Evolutionary conservation across 1,140 invertebrate genomes (phyloP).

Genomic region (Bombus waltoni): DNA sequence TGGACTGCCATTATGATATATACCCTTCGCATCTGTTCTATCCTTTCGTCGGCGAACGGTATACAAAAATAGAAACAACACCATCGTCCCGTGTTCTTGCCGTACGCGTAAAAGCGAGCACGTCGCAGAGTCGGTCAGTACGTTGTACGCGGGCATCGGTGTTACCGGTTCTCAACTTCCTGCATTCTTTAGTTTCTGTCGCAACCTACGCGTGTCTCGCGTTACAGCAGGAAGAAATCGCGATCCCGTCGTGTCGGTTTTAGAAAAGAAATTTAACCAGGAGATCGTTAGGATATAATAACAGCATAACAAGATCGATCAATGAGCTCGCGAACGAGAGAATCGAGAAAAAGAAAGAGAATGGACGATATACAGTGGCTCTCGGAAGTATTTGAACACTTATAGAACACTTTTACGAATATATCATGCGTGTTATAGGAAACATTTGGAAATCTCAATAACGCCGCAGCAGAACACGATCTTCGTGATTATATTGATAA

Average conservation of each 20-base stretch:
- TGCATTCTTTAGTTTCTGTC: conserved; percentile 25
- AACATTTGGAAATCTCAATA: no score
- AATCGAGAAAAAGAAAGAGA: not conserved
- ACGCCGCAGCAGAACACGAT: no score
- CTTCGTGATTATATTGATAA: no score
- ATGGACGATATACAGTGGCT: no score
- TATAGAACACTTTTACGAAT: no score
- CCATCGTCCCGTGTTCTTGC: not conserved
- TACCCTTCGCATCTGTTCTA: not conserved
- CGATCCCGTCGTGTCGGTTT: not conserved
- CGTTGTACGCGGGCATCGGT: not conserved
- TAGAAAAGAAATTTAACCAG: not conserved
- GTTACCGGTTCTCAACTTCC: not conserved
- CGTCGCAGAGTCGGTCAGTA: not conserved
- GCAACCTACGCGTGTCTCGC: not conserved
- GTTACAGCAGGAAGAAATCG: not conserved
- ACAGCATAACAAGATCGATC: not conserved
- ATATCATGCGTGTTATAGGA: no score
- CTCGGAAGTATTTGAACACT: no score
- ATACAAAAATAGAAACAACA: no score
- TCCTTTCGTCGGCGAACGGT: not conserved
- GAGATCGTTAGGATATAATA: not conserved
- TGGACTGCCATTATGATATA: not conserved
- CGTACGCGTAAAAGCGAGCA: no score
- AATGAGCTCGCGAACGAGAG: not conserved